Evolutionary conservation across 2,113 vertebrate genomes (phyloP).

Genomic region (Calidris pugnax): DNA sequence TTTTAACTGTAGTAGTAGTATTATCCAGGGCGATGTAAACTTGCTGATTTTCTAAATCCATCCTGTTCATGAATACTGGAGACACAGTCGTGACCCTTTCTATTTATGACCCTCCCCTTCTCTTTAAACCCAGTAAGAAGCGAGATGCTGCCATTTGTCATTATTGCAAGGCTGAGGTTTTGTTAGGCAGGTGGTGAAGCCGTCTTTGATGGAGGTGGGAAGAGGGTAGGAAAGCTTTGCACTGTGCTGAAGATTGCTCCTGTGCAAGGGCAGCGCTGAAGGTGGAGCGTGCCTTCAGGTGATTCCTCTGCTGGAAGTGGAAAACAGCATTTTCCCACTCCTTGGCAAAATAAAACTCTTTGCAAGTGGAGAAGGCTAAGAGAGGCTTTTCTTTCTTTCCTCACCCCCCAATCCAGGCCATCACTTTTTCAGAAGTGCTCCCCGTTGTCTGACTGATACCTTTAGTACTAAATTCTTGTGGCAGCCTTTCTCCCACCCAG

Average conservation of each 20-base stretch:
- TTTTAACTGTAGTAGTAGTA: not conserved
- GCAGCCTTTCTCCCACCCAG: not conserved
- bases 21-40: not conserved
- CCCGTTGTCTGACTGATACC: not conserved
- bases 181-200: not conserved
- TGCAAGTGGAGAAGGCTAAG: not conserved
- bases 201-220: not conserved
- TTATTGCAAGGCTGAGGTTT: not conserved
- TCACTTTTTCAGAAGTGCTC: not conserved
- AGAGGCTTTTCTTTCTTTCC: not conserved
- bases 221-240: not conserved
- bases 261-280: not conserved
- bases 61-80: not conserved
- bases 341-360: not conserved
- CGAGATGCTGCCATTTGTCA: not conserved
- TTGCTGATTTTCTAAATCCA: not conserved
- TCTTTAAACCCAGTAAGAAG: not conserved
- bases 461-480: not conserved
- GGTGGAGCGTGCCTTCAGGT: not conserved
- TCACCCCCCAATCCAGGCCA: not conserved
- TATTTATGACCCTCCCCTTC: not conserved
- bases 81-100: not conserved
- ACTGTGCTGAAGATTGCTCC: not conserved
- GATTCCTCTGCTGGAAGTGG: not conserved
- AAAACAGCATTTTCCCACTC: not conserved